Evolutionary conservation across 2,888 invertebrate species (phyloP), one percentile per base, ranked within the genome.

Genomic region (Conistra vaccinii): DNA sequence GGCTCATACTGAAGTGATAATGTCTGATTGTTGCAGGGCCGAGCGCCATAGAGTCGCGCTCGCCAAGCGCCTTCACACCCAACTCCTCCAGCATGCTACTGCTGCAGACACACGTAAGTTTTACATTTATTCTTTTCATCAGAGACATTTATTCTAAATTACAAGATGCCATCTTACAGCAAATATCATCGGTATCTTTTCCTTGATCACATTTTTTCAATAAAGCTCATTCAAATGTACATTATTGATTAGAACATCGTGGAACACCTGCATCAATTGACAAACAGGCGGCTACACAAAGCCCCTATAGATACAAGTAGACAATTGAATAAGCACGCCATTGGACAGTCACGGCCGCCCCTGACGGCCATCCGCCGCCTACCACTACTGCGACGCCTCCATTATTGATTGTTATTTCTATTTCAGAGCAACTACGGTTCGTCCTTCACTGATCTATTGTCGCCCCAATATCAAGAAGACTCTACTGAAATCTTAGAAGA

Each of bases 31-130:
- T 97, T 95, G 88, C 95, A 95, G 97, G 97, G 95, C 96, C 97
- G 93, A 97, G 96, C 96, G 96, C 96, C 91, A 91, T 95, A 92
- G 96, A 95, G 92, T 95, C 96, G 95, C 96, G 96, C 95, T 96
- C 96, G 94, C 96, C 97, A 97, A 94, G 96, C 96, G 95, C 96
- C 89, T 96, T 94, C 88, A 89, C 97, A 92, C 94, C 97, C 91
- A 97, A 96, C 93, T 96, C 97, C 92, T 97, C 98, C 98, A 98
- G 98, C 97, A 98, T 98, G 98, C 98, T 98, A 97, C 98, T 98
- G 96, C 97, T 98, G 97, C 98, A 98, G 97, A 98, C 98, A 97
- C 98, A 98, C 97, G 98, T 98, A 94, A 97, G 97, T 95, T 84
- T 60, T 70, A 55, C 60, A 23, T 68, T 53, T 57, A 35, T 57